Conservation (phyloP, 2,113 vertebrate genomes). For the Phyllostomus discolor region DNA sequence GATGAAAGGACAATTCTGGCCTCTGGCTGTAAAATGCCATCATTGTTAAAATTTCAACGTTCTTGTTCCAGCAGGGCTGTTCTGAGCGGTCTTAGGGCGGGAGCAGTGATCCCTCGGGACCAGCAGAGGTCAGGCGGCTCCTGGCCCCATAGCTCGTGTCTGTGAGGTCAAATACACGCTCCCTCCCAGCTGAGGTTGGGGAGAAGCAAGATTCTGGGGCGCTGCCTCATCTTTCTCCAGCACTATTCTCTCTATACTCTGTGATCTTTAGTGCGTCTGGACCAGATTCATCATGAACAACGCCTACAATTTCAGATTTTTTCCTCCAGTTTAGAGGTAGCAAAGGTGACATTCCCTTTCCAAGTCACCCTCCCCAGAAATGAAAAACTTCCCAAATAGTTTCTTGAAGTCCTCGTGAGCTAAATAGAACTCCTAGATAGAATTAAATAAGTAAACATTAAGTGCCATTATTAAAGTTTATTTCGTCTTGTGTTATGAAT, state of each 20-base stretch:
- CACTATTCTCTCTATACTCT: neutral
- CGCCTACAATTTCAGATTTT: neutral
- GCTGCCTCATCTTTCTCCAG: neutral
- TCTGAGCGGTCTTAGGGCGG: neutral
- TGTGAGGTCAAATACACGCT: neutral
- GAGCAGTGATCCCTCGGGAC: neutral
- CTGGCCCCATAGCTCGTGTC: neutral
- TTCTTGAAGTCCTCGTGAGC: slow-evolving; percentile 39
- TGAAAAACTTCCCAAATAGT: neutral
- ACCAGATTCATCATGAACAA: neutral
- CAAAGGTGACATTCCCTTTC: slow-evolving; percentile 8
- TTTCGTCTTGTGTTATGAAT: slow-evolving; percentile 35
- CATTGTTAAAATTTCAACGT: neutral
- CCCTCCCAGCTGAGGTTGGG: neutral
- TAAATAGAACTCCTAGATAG: slow-evolving; percentile 25
- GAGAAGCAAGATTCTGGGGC: neutral
- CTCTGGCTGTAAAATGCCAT: neutral
- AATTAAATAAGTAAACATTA: slow-evolving; percentile 42
- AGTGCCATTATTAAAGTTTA: slow-evolving; percentile 26
- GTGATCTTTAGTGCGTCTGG: neutral
- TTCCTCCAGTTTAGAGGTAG: neutral
- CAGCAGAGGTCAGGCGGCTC: neutral
- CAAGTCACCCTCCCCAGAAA: neutral
- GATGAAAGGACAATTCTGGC: neutral
- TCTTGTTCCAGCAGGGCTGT: neutral